Evolutionary conservation across 2,888 invertebrate genomes (phyloP), one percentile per base, ranked within the genome.

Genomic region (Willowsia nigromaculata): DNA sequence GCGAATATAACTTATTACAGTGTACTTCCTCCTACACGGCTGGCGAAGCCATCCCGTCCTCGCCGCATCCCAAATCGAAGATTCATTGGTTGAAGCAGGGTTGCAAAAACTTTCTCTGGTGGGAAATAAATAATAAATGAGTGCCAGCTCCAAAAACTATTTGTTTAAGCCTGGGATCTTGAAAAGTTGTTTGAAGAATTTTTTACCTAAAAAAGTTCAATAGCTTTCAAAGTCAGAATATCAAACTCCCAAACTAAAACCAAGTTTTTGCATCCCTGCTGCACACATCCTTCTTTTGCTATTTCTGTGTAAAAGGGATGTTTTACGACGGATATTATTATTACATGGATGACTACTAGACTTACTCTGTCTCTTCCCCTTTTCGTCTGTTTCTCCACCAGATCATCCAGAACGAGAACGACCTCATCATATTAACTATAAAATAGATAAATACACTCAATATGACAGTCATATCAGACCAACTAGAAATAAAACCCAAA

Each of bases 1-100:
- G 43, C 82, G 82, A 87, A 62, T 56, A 81, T 87, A 87, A 87
- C 82, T 81, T 81, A 87, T 87, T 87, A 82, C 87, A 43, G 7
- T 74, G 87, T 71, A 59, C 87, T 87, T 87, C 87, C 87, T 82
- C 71, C 56, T 65, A 33, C 37, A 13, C 30, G 3, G 50, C n/a
- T 13, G 53, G 18, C 37, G 37, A 40, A 11, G 3, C 18, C 37
- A 22, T 30, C 18, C 65, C 30, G n/a, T 59, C 27, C 7, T 25
- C 59, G 13, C 59, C 59, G 33, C 30, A 33, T 65, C 65, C 4
- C n/a, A n/a, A n/a, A n/a, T n/a, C n/a, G n/a, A n/a, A n/a, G n/a
- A n/a, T n/a, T n/a, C n/a, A n/a, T n/a, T n/a, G n/a, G n/a, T n/a
- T n/a, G n/a, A n/a, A n/a, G n/a, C n/a, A n/a, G n/a, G n/a, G n/a